Evolutionary conservation across 30 jellyfish, hydroid and myxozoan genomes (phyloP).

Genomic region (Aurelia coerulea): DNA sequence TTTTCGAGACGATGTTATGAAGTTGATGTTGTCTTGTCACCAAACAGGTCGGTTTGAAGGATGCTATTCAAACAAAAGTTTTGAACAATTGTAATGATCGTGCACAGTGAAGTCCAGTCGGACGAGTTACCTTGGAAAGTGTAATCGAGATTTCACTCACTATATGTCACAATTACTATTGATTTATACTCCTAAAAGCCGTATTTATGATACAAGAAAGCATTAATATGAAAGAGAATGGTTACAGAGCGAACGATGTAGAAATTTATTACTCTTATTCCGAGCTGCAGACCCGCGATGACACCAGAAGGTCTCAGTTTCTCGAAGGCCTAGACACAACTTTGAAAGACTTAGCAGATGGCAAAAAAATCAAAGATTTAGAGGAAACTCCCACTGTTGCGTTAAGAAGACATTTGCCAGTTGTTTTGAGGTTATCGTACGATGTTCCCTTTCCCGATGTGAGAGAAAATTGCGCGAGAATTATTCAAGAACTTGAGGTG

Average conservation of each 20-base stretch:
- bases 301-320: slow-evolving; percentile 66
- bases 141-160: not conserved
- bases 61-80: not conserved
- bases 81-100: not conserved
- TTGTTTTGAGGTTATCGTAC: slow-evolving; percentile 77
- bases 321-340: slow-evolving; percentile 85
- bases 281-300: slow-evolving; percentile 95
- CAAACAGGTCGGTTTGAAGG: slow-evolving; percentile 8
- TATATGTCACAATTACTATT: slow-evolving; percentile 19
- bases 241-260: slow-evolving; percentile 46
- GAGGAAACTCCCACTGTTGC: slow-evolving; percentile 45
- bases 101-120: not conserved
- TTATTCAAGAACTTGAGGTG: slow-evolving; percentile 92
- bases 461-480: slow-evolving; percentile 83
- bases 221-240: slow-evolving; percentile 86
- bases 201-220: slow-evolving; percentile 26
- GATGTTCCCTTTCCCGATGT: slow-evolving; percentile 98
- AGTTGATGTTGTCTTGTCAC: too few species aligned
- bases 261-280: slow-evolving; percentile 61
- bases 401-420: slow-evolving; percentile 67
- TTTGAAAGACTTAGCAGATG: slow-evolving; percentile 76
- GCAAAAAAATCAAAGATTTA: slow-evolving; percentile 38
- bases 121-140: not conserved
- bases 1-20: too few species aligned
- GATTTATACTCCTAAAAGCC: not conserved